phyloP scores from a whole-genome alignment of 2,797 vertebrate species.

The Telmatherina bonti region DNA sequence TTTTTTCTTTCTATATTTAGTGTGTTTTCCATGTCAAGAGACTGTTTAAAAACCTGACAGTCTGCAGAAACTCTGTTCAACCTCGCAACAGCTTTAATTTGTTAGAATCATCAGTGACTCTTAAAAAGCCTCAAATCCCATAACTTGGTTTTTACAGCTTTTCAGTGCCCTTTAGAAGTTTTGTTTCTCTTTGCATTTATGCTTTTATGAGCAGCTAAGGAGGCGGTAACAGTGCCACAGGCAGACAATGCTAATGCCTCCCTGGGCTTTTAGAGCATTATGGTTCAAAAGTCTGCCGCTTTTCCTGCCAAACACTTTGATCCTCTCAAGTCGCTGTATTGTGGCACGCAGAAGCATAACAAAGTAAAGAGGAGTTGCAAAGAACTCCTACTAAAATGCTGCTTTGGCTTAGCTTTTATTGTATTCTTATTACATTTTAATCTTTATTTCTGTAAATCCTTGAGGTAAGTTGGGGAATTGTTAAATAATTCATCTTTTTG shows the following conservation, averaged over 20 bases:
- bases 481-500: slow-evolving; percentile 1
- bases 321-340: slow-evolving; percentile 57
- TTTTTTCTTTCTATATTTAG: slow-evolving; percentile 8
- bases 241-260: slow-evolving; percentile 68
- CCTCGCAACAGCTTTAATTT: slow-evolving; percentile 33
- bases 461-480: slow-evolving; percentile 12
- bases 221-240: slow-evolving; percentile 64
- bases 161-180: slow-evolving; percentile 46
- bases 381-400: slow-evolving; percentile 30
- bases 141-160: slow-evolving; percentile 49
- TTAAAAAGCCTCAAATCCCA: slow-evolving; percentile 36
- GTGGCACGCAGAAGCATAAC: slow-evolving; percentile 39
- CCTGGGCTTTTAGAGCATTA: slow-evolving; percentile 61
- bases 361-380: slow-evolving; percentile 38
- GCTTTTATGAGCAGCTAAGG: slow-evolving; percentile 69
- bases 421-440: slow-evolving; percentile 9
- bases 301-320: slow-evolving; percentile 65
- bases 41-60: background rate
- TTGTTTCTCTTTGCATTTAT: slow-evolving; percentile 56
- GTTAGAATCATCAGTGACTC: slow-evolving; percentile 21
- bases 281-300: slow-evolving; percentile 60
- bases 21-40: background rate
- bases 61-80: background rate
- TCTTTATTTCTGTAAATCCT: slow-evolving; percentile 2
- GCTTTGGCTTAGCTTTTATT: slow-evolving; percentile 17